These are phyloP conservation scores for Ectemnius continuus DNA, from an alignment of 2,888 invertebrate species.

Conservation along the genomic window DNA sequence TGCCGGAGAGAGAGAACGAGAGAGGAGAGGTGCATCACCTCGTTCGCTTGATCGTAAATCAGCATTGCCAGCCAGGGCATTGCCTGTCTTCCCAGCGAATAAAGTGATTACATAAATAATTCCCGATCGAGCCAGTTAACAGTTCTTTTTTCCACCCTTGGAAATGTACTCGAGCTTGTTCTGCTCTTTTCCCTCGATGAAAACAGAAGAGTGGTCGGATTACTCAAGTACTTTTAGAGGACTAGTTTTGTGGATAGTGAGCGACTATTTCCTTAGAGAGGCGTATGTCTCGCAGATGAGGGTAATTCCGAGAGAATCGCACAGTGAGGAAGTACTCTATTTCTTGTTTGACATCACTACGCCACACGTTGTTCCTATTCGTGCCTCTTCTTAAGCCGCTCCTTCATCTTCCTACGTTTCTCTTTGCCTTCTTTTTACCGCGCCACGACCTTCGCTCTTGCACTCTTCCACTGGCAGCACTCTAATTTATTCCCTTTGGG, in stretches of 20 bases:
- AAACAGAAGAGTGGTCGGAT: too few species aligned
- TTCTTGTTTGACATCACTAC: slow-evolving; percentile 34
- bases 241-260: neutral
- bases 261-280: neutral
- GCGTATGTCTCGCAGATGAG: neutral
- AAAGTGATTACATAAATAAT: too few species aligned
- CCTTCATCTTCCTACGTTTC: slow-evolving; percentile 23
- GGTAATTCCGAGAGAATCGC: slow-evolving; percentile 17
- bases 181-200: neutral
- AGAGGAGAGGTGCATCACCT: slow-evolving; percentile 20
- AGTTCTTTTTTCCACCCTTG: too few species aligned
- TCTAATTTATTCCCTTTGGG: slow-evolving; percentile 8
- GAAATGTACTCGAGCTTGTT: too few species aligned
- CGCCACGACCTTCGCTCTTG: slow-evolving; percentile 9
- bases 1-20: neutral
- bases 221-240: neutral
- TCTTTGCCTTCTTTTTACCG: slow-evolving; percentile 20
- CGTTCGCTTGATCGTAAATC: slow-evolving; percentile 24
- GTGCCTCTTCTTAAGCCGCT: slow-evolving; percentile 14
- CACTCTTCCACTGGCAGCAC: neutral
- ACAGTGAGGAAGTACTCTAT: slow-evolving; percentile 21
- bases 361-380: slow-evolving; percentile 18
- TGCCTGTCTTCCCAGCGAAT: too few species aligned
- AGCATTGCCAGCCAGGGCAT: slow-evolving; percentile 10
- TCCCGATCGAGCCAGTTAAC: too few species aligned